Conservation (phyloP, 2,888 invertebrate genomes). For the Thera obeliscata region DNA sequence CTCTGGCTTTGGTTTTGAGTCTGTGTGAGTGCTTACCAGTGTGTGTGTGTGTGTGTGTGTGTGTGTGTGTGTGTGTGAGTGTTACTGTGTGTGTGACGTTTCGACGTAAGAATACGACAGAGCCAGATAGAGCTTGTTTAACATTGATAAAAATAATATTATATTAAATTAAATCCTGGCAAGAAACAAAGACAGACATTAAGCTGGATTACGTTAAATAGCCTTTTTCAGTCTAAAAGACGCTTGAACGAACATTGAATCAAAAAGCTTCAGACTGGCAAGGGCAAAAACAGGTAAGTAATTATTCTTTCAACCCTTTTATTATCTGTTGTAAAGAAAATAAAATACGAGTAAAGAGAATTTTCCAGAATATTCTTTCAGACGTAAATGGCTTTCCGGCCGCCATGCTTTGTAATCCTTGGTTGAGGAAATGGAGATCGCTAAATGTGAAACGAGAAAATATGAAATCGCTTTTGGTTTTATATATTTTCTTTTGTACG, state of each 20-base stretch:
- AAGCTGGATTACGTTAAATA: not conserved
- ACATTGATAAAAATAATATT: too few species aligned
- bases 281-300: constrained; percentile 5
- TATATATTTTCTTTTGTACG: constrained; percentile 22
- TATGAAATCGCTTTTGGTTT: constrained; percentile 20
- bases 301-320: constrained; percentile 26
- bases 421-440: constrained; percentile 22
- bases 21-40: too few species aligned
- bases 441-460: constrained; percentile 28
- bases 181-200: too few species aligned
- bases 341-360: constrained; percentile 23
- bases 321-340: constrained; percentile 12
- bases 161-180: too few species aligned
- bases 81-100: too few species aligned
- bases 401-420: constrained; percentile 27
- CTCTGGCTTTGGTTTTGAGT: too few species aligned
- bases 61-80: too few species aligned
- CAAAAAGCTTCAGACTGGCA: not conserved
- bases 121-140: too few species aligned
- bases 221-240: not conserved
- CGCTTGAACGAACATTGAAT: not conserved
- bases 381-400: constrained; percentile 31
- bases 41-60: too few species aligned
- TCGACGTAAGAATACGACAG: too few species aligned
- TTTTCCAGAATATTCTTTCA: constrained; percentile 22